phyloP scores from a whole-genome alignment of 2,797 vertebrate genomes.

The Myotis vivesi region DNA sequence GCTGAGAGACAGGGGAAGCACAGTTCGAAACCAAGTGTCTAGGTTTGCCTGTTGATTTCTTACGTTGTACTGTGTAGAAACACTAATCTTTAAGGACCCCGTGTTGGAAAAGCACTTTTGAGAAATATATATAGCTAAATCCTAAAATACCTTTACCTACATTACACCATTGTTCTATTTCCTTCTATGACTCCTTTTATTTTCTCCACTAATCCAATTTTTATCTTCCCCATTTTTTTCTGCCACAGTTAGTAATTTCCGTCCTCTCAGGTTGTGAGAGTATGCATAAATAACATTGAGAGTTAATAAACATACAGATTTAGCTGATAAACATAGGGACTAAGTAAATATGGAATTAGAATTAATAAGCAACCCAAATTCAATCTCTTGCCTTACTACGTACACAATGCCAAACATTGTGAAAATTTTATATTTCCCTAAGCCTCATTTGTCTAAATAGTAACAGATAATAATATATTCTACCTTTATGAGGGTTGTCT shows the following conservation, averaged over 20 bases:
- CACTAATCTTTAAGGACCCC: not conserved
- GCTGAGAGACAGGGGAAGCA: not conserved
- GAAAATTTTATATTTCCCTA: not conserved
- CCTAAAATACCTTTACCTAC: not conserved
- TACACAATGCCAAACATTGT: not conserved
- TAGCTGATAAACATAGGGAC: not conserved
- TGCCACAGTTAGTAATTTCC: not conserved
- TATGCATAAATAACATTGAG: not conserved
- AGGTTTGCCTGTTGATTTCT: not conserved
- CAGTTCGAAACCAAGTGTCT: not conserved
- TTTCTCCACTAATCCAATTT: conserved; percentile 34
- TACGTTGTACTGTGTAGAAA: not conserved
- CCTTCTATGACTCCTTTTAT: not conserved
- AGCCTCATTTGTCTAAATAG: not conserved
- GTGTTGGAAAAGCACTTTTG: not conserved
- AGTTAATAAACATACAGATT: not conserved
- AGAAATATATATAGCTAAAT: not conserved
- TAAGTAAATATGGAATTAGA: not conserved
- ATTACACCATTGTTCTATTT: not conserved
- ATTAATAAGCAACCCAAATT: not conserved
- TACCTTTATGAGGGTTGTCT: not conserved
- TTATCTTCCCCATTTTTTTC: conserved; percentile 14
- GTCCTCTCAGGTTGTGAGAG: not conserved
- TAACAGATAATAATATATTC: not conserved
- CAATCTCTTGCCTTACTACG: not conserved